A percentile compares a stretch with the other conserved stretches of the same genome.
These are phyloP conservation scores for Podocnemis expansa DNA, from an alignment of 2,113 vertebrate species.

Conservation along the genomic window DNA sequence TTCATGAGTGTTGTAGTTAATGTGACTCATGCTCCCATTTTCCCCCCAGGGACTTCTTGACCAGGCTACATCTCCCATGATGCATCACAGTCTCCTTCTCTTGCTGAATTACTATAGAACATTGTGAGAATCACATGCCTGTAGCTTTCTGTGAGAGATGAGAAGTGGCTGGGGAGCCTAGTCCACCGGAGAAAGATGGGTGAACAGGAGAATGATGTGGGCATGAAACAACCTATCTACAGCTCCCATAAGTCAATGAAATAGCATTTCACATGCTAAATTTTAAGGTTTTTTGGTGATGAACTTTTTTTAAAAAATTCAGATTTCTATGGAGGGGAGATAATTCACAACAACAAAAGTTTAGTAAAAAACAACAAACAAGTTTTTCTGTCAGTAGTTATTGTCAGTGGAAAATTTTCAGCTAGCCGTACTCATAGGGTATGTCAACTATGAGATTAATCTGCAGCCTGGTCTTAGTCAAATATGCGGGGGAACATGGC, in stretches of 20 bases:
- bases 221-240: neutral
- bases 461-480: too few relatives aligned
- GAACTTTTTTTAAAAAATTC: too few relatives aligned
- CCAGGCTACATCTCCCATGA: neutral
- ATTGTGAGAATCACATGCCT: neutral
- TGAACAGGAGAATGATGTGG: neutral
- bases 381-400: too few relatives aligned
- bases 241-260: neutral
- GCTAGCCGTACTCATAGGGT: too few relatives aligned
- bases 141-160: neutral
- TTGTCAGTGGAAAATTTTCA: too few relatives aligned
- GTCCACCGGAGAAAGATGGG: neutral
- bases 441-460: too few relatives aligned
- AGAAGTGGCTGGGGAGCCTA: neutral
- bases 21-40: neutral
- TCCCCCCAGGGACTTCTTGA: neutral
- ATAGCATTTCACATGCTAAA: neutral
- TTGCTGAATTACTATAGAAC: neutral
- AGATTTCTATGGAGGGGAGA: neutral
- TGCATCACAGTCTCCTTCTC: neutral
- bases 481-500: too few relatives aligned
- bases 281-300: neutral
- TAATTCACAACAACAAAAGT: too few relatives aligned
- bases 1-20: neutral
- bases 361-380: too few relatives aligned